These are phyloP conservation scores for Semaprochilodus insignis DNA, from an alignment of 2,797 vertebrate genomes.

Conservation along the genomic window DNA sequence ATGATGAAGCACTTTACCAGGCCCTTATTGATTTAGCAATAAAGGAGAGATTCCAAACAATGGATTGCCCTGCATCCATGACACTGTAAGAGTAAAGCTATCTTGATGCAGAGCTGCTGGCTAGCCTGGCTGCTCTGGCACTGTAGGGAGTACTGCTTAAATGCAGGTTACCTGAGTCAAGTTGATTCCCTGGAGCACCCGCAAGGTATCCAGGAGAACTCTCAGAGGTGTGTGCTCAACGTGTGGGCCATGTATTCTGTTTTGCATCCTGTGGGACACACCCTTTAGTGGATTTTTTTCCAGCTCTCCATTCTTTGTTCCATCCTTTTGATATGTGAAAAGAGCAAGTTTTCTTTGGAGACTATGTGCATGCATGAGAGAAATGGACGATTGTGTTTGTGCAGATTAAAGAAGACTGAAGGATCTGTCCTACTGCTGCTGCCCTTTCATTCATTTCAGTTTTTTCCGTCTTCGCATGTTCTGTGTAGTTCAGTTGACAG, in stretches of 20 bases:
- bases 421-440: background rate
- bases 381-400: background rate
- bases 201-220: background rate
- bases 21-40: background rate
- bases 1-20: slow-evolving; percentile 10
- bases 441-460: background rate
- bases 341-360: background rate
- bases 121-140: background rate
- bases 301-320: background rate
- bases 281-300: background rate
- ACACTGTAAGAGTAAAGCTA: background rate
- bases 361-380: background rate
- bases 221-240: background rate
- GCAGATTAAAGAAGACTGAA: background rate
- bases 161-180: background rate
- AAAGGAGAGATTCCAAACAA: background rate
- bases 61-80: background rate
- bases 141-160: background rate
- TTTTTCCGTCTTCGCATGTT: background rate
- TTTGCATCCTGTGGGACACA: background rate
- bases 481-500: background rate
- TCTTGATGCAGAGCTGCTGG: background rate
- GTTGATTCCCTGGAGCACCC: background rate
- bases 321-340: slow-evolving; percentile 3
- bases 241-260: background rate